Evolutionary conservation across 2,113 vertebrate genomes (phyloP), one percentile per base, ranked within the genome.

Genomic region (Australoheros scitulus): DNA sequence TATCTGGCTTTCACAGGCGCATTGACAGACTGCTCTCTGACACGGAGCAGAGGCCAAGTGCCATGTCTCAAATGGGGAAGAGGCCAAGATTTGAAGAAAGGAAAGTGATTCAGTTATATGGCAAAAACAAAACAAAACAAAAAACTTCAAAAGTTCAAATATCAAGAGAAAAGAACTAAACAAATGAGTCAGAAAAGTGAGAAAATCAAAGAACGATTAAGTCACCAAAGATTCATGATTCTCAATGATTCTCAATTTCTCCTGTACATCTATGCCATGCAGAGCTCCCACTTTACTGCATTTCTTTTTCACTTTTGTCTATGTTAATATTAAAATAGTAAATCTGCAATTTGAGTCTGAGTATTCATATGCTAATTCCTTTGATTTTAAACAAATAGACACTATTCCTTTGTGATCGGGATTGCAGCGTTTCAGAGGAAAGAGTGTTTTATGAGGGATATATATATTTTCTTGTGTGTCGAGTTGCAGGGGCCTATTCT

Each of bases 1-100:
- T 94, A 95, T 95, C 94, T 92, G 92, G 92, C 91, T 93, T 93
- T 92, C 94, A 90, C 94, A 96, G 95, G 86, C 91, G n/a, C 90
- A 36, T 82, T 88, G 93, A 94, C 90, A 92, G 93, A 93, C 94
- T 76, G 86, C 90, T 93, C 89, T 70, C 86, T 92, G 91, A 91
- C 91, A 91, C 59, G 81, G 90, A 92, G 91, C 88, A 93, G 87
- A 91, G 87, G 85, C 85, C 89, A 43, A 92, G 90, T 84, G 91
- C 91, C 87, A 81, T 60, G 83, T 87, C 87, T 92, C 89, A 84
- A 90, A 92, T 88, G 87, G 84, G 68, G 63, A 61, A 72, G 77
- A 89, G 82, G 74, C 84, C 81, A 20, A 11, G 41, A 64, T 87
- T 86, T 56, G 61, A 72, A 90, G 81, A 68, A 83, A 61, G 81